Evolutionary conservation across 2,797 vertebrate species (phyloP).

Genomic region (Sebastes ruberrimus): DNA sequence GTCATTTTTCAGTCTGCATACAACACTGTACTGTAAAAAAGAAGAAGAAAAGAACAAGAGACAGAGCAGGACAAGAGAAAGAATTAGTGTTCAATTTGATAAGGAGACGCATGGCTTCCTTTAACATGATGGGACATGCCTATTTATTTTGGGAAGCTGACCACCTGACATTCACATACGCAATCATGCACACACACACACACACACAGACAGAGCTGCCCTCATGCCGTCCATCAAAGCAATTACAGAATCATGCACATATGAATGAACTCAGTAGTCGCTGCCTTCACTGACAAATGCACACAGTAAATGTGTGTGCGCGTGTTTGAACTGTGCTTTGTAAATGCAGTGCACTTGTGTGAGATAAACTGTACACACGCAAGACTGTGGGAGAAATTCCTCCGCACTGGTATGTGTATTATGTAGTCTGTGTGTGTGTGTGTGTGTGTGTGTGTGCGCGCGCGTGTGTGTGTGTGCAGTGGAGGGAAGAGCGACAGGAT

Average conservation of each 20-base stretch:
- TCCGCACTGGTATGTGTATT: constrained; percentile 28
- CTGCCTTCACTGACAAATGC: constrained; percentile 42
- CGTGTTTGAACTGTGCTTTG: constrained; percentile 17
- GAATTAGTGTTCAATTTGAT: constrained; percentile 43
- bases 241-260: constrained; percentile 63
- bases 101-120: constrained; percentile 31
- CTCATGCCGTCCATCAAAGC: constrained; percentile 32
- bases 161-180: constrained; percentile 31
- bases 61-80: background rate
- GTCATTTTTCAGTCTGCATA: background rate
- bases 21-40: background rate
- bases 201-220: background rate
- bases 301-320: constrained; percentile 23
- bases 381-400: constrained; percentile 34
- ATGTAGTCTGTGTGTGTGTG: constrained; percentile 20
- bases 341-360: constrained; percentile 10
- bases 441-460: constrained; percentile 2
- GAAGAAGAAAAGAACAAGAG: background rate
- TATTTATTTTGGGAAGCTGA: constrained; percentile 38
- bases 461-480: background rate
- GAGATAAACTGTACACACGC: constrained; percentile 39
- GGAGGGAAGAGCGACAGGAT: constrained; percentile 65
- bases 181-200: background rate
- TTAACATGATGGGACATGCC: constrained; percentile 34
- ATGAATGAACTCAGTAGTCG: constrained; percentile 47